phyloP scores from a whole-genome alignment of 1,140 invertebrate genomes.

The Alviniconcha marisindica region DNA sequence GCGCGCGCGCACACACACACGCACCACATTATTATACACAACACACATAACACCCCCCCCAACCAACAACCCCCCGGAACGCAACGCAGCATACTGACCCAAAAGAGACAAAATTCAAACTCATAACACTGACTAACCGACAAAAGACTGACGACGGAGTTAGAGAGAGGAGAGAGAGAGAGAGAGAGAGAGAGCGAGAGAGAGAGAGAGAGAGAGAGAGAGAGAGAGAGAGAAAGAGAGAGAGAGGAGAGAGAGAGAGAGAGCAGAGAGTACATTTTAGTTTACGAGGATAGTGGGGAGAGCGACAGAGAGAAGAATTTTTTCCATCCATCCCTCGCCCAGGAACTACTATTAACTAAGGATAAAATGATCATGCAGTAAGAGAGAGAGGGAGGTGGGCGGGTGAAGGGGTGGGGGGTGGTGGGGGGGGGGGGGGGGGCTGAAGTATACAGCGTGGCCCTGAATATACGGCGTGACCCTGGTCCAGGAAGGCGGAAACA shows the following conservation, averaged over 20 bases:
- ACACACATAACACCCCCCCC: neutral
- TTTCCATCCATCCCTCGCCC: too few relatives aligned
- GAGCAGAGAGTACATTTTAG: neutral
- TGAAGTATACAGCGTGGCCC: too few relatives aligned
- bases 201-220: neutral
- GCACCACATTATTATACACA: too few relatives aligned
- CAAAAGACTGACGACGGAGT: neutral
- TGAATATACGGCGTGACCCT: too few relatives aligned
- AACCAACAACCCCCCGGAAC: neutral
- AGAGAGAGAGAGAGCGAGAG: neutral
- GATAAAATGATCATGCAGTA: too few relatives aligned
- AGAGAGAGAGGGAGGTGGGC: neutral
- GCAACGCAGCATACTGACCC: neutral
- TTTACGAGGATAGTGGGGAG: neutral
- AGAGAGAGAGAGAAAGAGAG: conserved; percentile 11
- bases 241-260: neutral
- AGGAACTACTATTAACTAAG: neutral
- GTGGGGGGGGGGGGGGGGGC: too few relatives aligned
- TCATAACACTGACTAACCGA: neutral
- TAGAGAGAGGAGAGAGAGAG: neutral
- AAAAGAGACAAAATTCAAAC: neutral
- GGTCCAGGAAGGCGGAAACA: too few relatives aligned
- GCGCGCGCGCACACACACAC: too few relatives aligned
- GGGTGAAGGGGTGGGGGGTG: too few relatives aligned
- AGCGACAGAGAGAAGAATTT: too few relatives aligned